These are phyloP conservation scores for Pristis pectinata DNA, from an alignment of 2,797 vertebrate species.

Conservation along the genomic window DNA sequence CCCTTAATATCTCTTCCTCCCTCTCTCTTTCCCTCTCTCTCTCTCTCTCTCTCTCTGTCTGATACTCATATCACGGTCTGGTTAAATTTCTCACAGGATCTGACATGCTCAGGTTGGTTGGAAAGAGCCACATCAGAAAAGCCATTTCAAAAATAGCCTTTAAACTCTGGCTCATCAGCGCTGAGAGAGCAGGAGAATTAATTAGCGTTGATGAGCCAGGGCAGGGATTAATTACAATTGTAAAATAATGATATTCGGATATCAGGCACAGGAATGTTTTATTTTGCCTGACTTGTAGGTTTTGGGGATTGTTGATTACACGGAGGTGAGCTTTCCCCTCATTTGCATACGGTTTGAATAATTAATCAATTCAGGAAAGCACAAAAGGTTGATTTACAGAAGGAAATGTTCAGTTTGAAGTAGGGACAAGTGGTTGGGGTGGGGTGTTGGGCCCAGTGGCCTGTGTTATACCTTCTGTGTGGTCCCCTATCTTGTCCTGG, in stretches of 20 bases:
- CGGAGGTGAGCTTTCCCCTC: background rate
- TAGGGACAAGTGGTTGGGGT: background rate
- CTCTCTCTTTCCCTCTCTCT: slow-evolving; percentile 44
- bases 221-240: slow-evolving; percentile 14
- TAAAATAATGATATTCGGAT: background rate
- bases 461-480: too few species aligned
- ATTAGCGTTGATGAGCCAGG: background rate
- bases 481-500: too few species aligned
- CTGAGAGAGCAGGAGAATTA: background rate
- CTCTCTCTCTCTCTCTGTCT: slow-evolving; percentile 42
- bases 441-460: too few species aligned
- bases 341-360: background rate
- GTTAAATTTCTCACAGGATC: background rate
- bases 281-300: background rate
- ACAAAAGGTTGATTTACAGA: background rate
- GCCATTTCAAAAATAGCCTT: background rate
- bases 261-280: background rate
- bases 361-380: background rate
- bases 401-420: background rate
- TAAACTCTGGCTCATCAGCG: background rate
- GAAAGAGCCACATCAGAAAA: background rate
- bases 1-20: slow-evolving; percentile 38
- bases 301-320: background rate
- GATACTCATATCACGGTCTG: background rate
- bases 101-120: background rate